Evolutionary conservation across 1,140 invertebrate genomes (phyloP), one percentile per base, ranked within the genome.

Genomic region (Drosophila trapezifrons): DNA sequence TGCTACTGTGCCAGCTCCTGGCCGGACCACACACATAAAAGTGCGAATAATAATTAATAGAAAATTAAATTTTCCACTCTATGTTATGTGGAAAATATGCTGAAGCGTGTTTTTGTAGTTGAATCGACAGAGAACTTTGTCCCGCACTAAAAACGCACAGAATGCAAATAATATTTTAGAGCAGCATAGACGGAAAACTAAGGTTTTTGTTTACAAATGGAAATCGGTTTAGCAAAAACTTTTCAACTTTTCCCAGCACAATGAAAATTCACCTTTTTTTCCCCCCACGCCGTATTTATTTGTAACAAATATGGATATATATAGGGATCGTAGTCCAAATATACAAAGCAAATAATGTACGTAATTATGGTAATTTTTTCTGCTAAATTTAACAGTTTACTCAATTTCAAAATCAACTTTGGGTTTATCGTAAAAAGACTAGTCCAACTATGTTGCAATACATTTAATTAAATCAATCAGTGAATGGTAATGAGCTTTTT

Each of bases 31-130:
- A 54, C 32, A 49, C 35, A 62, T 73, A 74, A 55, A 56, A 64
- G 49, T 74, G 43, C 59, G 70, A 74, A 75, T 76, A 76, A 76
- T 74, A 76, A 76, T 76, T 76, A 76, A 75, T 76, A 76, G 62
- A 76, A 76, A 76, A 76, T 76, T 75, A 66, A 67, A 76, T 76
- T 76, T 65, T 67, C 18, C 72, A 49, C 49, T 76, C 55, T 58
- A 51, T 75, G 72, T 22, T 32, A 32, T 32, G 29, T 10, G 63
- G 32, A 15, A 65, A 76, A 76, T 76, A 66, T 76, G 71, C 55
- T 56, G 58, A 40, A 25, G 27, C 18, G 18, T 51, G 62, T 49
- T 67, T 46, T 58, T 46, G 45, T 25, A 54, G 59, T 45, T 45
- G 63, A 73, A 43, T 54, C 59, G 45, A 45, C 38, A 56, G 18